Evolutionary conservation across 1,140 invertebrate species (phyloP), one percentile per base, ranked within the genome.

Genomic region (Heliconius hewitsoni): DNA sequence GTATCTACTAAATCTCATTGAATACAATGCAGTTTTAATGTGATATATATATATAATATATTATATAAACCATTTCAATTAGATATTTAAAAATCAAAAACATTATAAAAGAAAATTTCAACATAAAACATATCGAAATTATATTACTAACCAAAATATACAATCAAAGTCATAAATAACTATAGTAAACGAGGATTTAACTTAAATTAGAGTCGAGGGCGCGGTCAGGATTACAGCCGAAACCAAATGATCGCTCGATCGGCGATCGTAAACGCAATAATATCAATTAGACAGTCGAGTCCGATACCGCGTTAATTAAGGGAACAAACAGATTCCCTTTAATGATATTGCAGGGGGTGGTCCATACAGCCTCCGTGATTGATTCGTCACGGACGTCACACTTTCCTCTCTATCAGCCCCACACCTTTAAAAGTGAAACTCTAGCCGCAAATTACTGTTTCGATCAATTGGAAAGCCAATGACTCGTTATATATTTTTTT

Each of bases 281-380:
- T 94, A 93, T 92, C 92, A 94, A 93, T 94, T 94, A 94, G 91
- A 92, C 87, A 82, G 86, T 80, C 86, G 85, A 87, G 86, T 88
- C 86, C 91, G 91, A 92, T 93, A 92, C 90, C 86, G 85, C 87
- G 91, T 94, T 94, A 94, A 94, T 94, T 94, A 94, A 90, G 88
- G 92, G 89, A 91, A 93, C 92, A 93, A 93, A 93, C 92, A 94
- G 91, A 91, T 87, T 87, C 86, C 86, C 84, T 85, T 90, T 93
- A 93, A 94, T 93, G 91, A 93, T 89, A 70, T 85, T 91, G 91
- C 91, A 88, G 86, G 89, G 85, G 87, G 78, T 74, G 79, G 83
- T 78, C 78, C 60, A 92, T 91, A 88, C 88, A 90, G 80, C 80
- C 84, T 74, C 81, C 76, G 85, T 91, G 92, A 92, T 92, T 90